Evolutionary conservation across 2,888 invertebrate genomes (phyloP).

Genomic region (Heliconius cydno): DNA sequence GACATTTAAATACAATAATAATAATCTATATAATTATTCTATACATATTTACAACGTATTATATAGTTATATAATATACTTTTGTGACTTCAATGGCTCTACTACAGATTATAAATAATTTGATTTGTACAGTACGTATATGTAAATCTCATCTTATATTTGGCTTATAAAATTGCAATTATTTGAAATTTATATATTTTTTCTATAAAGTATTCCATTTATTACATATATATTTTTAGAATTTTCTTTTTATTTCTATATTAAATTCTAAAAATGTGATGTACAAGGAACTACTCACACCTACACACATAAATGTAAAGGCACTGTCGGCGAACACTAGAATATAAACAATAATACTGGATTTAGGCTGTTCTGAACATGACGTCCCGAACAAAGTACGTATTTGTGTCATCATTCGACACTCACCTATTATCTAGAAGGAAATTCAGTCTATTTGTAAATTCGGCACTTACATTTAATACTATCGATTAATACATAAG

Average conservation of each 20-base stretch:
- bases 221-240: not conserved
- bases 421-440: slow-evolving; percentile 45
- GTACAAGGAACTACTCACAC: slow-evolving; percentile 42
- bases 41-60: slow-evolving; percentile 19
- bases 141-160: slow-evolving; percentile 21
- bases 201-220: slow-evolving; percentile 6
- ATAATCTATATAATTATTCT: slow-evolving; percentile 6
- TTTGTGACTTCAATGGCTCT: slow-evolving; percentile 26
- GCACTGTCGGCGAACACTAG: slow-evolving; percentile 44
- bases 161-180: slow-evolving; percentile 18
- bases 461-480: slow-evolving; percentile 44
- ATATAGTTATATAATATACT: not conserved
- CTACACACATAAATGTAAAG: slow-evolving; percentile 37
- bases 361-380: slow-evolving; percentile 43
- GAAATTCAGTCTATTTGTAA: slow-evolving; percentile 52
- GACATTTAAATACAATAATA: slow-evolving; percentile 6
- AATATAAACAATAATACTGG: slow-evolving; percentile 53
- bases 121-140: slow-evolving; percentile 8
- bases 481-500: slow-evolving; percentile 82
- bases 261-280: slow-evolving; percentile 38
- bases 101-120: slow-evolving; percentile 18
- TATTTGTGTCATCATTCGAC: slow-evolving; percentile 30
- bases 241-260: slow-evolving; percentile 19
- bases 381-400: slow-evolving; percentile 19
- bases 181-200: not conserved